A percentile compares a stretch with the other conserved stretches of the same genome.
These are phyloP conservation scores for Isichthys henryi DNA, from an alignment of 2,113 vertebrate genomes.

Conservation along the genomic window DNA sequence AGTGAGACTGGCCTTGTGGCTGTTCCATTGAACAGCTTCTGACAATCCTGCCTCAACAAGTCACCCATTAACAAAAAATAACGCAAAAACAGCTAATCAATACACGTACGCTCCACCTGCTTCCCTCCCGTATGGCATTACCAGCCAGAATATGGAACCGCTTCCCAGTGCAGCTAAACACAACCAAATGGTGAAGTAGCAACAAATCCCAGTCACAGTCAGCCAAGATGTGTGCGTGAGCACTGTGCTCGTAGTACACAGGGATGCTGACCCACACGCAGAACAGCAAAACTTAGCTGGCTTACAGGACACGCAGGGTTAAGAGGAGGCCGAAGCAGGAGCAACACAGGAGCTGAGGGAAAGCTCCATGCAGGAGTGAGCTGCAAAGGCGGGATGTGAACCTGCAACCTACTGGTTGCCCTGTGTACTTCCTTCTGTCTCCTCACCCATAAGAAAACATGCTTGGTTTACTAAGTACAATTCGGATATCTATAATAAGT, in stretches of 20 bases:
- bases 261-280: not conserved
- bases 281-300: not conserved
- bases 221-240: not conserved
- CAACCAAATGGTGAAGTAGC: not conserved
- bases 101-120: not conserved
- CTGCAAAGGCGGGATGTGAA: not conserved
- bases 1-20: not conserved
- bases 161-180: not conserved
- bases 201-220: too few relatives aligned
- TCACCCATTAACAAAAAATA: not conserved
- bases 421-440: not conserved
- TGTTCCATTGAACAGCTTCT: not conserved
- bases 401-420: not conserved
- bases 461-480: not conserved
- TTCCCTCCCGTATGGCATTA: not conserved
- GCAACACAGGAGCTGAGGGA: not conserved
- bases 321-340: constrained; percentile 4
- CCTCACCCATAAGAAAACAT: not conserved
- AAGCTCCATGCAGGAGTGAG: not conserved
- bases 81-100: not conserved
- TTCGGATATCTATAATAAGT: not conserved
- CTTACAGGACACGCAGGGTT: not conserved
- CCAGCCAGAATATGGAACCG: not conserved
- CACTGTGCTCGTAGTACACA: not conserved
- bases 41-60: not conserved